A percentile compares a stretch with the other conserved stretches of the same genome.
These are phyloP conservation scores for Pterois miles DNA, from an alignment of 2,797 vertebrate species.

Conservation along the genomic window DNA sequence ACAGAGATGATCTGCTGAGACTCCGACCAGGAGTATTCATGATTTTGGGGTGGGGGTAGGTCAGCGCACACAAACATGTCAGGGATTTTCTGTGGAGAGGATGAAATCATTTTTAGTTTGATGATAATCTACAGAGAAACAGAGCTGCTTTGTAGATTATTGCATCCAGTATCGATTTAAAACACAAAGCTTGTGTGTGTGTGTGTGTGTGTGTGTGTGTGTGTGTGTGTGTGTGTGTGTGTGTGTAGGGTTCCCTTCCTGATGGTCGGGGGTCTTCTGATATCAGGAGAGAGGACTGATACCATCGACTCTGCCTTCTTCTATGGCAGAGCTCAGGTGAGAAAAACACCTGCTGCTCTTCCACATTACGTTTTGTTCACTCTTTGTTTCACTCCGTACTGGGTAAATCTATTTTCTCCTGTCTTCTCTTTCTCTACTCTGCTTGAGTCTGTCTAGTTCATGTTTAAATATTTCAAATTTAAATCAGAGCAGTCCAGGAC, in stretches of 20 bases:
- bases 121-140: neutral
- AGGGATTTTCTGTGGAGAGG: neutral
- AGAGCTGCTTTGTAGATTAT: neutral
- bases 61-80: constrained; percentile 20
- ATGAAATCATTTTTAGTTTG: neutral
- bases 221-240: constrained; percentile 13
- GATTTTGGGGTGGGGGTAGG: constrained; percentile 95
- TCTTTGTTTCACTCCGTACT: neutral
- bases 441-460: too few species aligned
- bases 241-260: constrained; percentile 88
- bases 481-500: neutral
- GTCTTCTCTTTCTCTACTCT: too few species aligned
- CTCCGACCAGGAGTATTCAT: constrained; percentile 90
- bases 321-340: constrained; percentile 93
- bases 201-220: neutral
- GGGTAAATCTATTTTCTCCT: too few species aligned
- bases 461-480: too few species aligned
- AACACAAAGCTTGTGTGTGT: too few species aligned
- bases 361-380: neutral
- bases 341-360: constrained; percentile 4
- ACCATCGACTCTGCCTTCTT: constrained; percentile 94
- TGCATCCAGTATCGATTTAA: too few species aligned
- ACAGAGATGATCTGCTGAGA: constrained; percentile 88
- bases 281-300: constrained; percentile 84
- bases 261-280: constrained; percentile 88